Evolutionary conservation across 2,113 vertebrate species (phyloP), one percentile per base, ranked within the genome.

Genomic region (Ploceus nigricollis): DNA sequence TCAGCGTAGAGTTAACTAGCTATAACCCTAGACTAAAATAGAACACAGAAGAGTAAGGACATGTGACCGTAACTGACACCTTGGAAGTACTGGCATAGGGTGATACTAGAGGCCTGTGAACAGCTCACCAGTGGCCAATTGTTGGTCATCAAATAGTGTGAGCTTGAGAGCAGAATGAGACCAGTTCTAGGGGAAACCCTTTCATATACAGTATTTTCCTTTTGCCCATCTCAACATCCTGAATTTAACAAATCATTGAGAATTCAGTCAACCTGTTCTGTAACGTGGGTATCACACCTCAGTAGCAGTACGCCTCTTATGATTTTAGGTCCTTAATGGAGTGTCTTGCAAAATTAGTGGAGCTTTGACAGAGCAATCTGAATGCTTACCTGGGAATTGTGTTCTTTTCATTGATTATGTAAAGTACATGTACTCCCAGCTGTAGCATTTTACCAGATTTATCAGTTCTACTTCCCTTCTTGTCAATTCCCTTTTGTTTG

Each of bases 381-480:
- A 80, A 44, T 10, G 22, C 8, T 53, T 57, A n/a, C 17, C 5
- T 63, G 15, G 39, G n/a, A 42, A 50, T 66, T 0, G 0, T 10
- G 1, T 6, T 48, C 57, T 91, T 77, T 53, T 65, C 6, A 24
- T 2, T 23, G 20, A 4, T 61, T 65, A 10, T 39, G 15, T 76
- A 4, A 56, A 77, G 12, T 56, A 21, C 0, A 0, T 50, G 7
- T 45, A 6, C 25, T 84, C 21, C 8, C 50, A 69, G 13, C 56
- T 66, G 61, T 0, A 66, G 16, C 47, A 24, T 47, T 73, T 91
- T 40, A 53, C 10, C 1, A 1, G 13, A 61, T 50, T 48, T 73
- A 31, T 44, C 20, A 31, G 33, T 54, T 80, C 51, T 57, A 4
- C 31, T 79, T 93, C n/a, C 3, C 7, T 83, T 86, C 28, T 50